These are phyloP conservation scores for Argyrosomus regius DNA, from an alignment of 2,797 vertebrate genomes.

Conservation along the genomic window DNA sequence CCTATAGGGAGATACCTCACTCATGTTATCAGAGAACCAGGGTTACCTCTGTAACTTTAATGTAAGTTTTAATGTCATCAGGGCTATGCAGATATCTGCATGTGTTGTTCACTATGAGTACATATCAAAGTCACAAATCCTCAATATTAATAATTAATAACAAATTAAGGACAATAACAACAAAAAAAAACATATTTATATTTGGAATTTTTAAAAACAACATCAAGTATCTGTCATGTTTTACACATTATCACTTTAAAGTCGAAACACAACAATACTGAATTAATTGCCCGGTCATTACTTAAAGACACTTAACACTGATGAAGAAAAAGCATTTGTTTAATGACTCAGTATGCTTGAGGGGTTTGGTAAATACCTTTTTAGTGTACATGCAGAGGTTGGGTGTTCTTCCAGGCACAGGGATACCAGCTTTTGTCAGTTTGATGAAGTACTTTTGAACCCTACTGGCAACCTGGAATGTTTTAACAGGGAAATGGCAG, in stretches of 20 bases:
- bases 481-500: conserved; percentile 52
- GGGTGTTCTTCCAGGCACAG: conserved; percentile 98
- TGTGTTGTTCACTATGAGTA: neutral
- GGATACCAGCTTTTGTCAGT: conserved; percentile 98
- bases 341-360: neutral
- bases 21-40: too few relatives aligned
- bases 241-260: neutral
- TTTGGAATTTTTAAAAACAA: neutral
- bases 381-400: conserved; percentile 99
- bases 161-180: neutral
- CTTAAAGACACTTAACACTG: neutral
- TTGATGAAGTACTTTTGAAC: conserved; percentile 99
- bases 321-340: neutral
- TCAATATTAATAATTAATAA: too few relatives aligned
- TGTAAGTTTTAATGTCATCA: neutral
- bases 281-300: neutral
- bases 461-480: conserved; percentile 94
- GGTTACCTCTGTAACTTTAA: too few relatives aligned
- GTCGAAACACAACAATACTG: neutral
- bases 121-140: neutral
- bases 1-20: too few relatives aligned
- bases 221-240: neutral
- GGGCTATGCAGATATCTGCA: neutral
- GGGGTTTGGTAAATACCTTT: conserved; percentile 87
- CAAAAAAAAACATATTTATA: neutral